These are phyloP conservation scores for Luscinia megarhynchos DNA, from an alignment of 2,797 vertebrate genomes.

Conservation along the genomic window DNA sequence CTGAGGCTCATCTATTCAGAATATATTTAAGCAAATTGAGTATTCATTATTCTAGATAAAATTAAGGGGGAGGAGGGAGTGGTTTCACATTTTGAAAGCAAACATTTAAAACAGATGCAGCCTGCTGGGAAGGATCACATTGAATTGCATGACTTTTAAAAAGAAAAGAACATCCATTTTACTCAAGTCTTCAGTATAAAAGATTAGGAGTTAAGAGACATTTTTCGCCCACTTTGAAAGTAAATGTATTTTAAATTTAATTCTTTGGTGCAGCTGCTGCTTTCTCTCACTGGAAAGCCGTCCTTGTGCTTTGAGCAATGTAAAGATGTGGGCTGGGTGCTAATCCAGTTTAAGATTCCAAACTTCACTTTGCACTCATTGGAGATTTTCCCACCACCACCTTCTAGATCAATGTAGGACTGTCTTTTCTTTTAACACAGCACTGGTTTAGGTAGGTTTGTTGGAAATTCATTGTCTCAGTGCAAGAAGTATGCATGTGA, in stretches of 20 bases:
- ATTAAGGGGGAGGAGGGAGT: neutral
- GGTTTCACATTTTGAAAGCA: slow-evolving; percentile 7
- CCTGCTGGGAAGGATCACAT: slow-evolving; percentile 13
- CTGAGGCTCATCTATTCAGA: neutral
- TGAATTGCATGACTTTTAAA: slow-evolving; percentile 32
- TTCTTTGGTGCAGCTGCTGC: slow-evolving; percentile 44
- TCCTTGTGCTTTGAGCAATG: neutral
- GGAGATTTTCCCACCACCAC: neutral
- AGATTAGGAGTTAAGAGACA: slow-evolving; percentile 35
- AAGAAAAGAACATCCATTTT: slow-evolving; percentile 44
- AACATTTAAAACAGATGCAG: slow-evolving; percentile 39
- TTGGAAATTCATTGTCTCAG: neutral
- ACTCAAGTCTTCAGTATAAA: neutral
- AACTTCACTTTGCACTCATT: neutral
- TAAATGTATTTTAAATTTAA: slow-evolving; percentile 48
- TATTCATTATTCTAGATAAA: slow-evolving; percentile 44
- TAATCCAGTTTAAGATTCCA: slow-evolving; percentile 23
- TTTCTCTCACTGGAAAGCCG: slow-evolving; percentile 27
- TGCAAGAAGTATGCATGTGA: neutral
- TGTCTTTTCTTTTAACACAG: neutral
- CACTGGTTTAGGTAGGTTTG: neutral
- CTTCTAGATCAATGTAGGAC: neutral
- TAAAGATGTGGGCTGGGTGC: slow-evolving; percentile 35
- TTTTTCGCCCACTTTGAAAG: slow-evolving; percentile 28
- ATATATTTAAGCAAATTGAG: slow-evolving; percentile 44